phyloP scores from a whole-genome alignment of 1,140 invertebrate species.

The Drosophila tropicalis region DNA sequence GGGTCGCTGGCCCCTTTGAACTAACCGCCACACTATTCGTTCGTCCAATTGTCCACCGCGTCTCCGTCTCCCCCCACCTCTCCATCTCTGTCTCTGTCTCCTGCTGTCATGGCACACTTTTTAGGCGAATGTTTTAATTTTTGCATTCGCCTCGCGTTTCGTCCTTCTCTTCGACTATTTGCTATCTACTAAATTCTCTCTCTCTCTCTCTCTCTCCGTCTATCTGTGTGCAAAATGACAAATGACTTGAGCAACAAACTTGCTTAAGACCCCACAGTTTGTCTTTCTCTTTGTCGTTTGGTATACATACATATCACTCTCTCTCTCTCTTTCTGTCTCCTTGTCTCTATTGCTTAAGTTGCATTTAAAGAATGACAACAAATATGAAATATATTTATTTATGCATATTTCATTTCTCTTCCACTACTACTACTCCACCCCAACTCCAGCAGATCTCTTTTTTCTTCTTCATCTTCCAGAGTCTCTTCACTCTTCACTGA shows the following conservation, averaged over 20 bases:
- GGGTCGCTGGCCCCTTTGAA: constrained; percentile 17
- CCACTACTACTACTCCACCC: not conserved
- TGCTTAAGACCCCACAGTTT: not conserved
- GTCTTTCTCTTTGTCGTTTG: no score
- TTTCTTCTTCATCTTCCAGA: constrained; percentile 37
- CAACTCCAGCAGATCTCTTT: no score
- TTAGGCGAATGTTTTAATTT: constrained; percentile 57
- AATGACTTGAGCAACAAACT: constrained; percentile 78
- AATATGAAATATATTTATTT: constrained; percentile 51
- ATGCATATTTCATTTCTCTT: constrained; percentile 17
- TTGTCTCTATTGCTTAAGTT: constrained; percentile 24
- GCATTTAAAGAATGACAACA: constrained; percentile 46
- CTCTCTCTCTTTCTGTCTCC: constrained; percentile 1
- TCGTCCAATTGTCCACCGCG: not conserved
- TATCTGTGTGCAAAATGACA: constrained; percentile 47
- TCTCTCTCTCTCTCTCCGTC: not conserved
- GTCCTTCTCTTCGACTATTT: not conserved
- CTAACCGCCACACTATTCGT: constrained; percentile 1
- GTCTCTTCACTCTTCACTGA: constrained; percentile 51
- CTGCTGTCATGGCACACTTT: constrained; percentile 70
- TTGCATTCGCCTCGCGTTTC: constrained; percentile 38
- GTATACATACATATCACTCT: not conserved
- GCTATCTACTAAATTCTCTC: constrained; percentile 10
- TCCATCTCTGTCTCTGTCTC: not conserved
- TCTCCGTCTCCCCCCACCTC: not conserved